A percentile compares a stretch with the other conserved stretches of the same genome.
Conservation (phyloP, 2,888 invertebrate species). For the Limnephilus rhombicus region DNA sequence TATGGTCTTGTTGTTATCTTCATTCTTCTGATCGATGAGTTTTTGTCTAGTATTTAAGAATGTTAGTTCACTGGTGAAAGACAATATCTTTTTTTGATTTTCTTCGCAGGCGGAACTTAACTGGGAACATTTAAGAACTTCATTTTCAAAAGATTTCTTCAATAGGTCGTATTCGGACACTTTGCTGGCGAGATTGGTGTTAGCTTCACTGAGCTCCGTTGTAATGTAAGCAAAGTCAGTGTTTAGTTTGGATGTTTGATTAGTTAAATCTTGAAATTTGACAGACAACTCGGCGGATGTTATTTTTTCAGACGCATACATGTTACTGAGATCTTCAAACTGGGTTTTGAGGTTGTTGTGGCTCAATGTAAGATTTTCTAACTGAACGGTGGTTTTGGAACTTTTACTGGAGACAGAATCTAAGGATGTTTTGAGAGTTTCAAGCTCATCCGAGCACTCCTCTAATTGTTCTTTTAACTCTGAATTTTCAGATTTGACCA, state of each 20-base stretch:
- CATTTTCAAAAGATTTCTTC: slow-evolving; percentile 57
- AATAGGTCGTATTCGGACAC: slow-evolving; percentile 55
- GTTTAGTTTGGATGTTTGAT: not conserved
- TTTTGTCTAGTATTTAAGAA: slow-evolving; percentile 62
- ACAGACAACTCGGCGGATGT: not conserved
- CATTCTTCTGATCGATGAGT: slow-evolving; percentile 62
- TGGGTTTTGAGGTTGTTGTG: slow-evolving; percentile 73
- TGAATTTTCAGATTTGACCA: slow-evolving; percentile 76
- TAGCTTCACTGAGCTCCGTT: slow-evolving; percentile 48
- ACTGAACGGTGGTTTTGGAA: slow-evolving; percentile 73
- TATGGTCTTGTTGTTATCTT: slow-evolving; percentile 55
- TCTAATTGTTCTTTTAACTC: slow-evolving; percentile 77
- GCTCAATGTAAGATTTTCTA: slow-evolving; percentile 72
- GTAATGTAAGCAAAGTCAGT: slow-evolving; percentile 17
- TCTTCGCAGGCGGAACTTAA: slow-evolving; percentile 55
- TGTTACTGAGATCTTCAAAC: slow-evolving; percentile 71
- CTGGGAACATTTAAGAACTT: slow-evolving; percentile 60
- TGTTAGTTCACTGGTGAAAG: slow-evolving; percentile 57
- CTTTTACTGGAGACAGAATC: slow-evolving; percentile 71
- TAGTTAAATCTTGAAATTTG: slow-evolving; percentile 9
- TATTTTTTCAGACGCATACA: slow-evolving; percentile 45
- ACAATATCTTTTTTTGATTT: slow-evolving; percentile 58
- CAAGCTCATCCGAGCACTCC: slow-evolving; percentile 76
- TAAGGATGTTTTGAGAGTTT: slow-evolving; percentile 74
- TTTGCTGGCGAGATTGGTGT: slow-evolving; percentile 52